Percentiles rank a stretch among this genome's conserved stretches.
phyloP scores from a whole-genome alignment of 1,140 invertebrate genomes.

The Nephotettix cincticeps region DNA sequence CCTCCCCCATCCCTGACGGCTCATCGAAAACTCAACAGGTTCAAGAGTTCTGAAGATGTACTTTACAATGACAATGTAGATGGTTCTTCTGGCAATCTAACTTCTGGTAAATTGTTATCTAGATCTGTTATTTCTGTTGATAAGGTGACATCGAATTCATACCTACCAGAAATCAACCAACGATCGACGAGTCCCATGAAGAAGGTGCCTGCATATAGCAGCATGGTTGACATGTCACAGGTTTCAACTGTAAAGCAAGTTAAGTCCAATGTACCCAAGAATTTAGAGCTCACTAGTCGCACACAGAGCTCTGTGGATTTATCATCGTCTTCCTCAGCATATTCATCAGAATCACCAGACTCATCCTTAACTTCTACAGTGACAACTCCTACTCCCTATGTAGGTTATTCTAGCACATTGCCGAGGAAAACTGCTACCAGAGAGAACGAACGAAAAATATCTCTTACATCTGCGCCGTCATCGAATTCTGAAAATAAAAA shows the following conservation, averaged over 20 bases:
- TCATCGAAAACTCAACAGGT: slow-evolving; percentile 33
- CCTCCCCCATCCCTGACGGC: neutral
- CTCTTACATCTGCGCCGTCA: neutral
- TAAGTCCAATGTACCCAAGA: slow-evolving; percentile 17
- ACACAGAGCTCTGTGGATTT: slow-evolving; percentile 49
- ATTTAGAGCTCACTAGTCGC: slow-evolving; percentile 41
- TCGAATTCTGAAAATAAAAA: neutral
- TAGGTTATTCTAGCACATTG: slow-evolving; percentile 35
- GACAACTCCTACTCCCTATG: slow-evolving; percentile 35
- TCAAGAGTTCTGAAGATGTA: slow-evolving; percentile 57
- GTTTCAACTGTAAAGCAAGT: neutral
- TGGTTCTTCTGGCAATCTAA: slow-evolving; percentile 14
- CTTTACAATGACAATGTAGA: slow-evolving; percentile 36
- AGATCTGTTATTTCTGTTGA: slow-evolving; percentile 31
- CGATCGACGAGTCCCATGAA: slow-evolving; percentile 25
- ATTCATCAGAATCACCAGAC: slow-evolving; percentile 39
- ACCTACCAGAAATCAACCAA: slow-evolving; percentile 11
- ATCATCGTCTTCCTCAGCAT: slow-evolving; percentile 36
- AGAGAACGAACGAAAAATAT: slow-evolving; percentile 19
- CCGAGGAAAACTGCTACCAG: slow-evolving; percentile 34
- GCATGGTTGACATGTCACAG: slow-evolving; percentile 37
- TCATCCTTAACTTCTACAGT: slow-evolving; percentile 46
- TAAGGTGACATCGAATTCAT: slow-evolving; percentile 11
- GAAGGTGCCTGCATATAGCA: slow-evolving; percentile 34
- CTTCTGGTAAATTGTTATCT: slow-evolving; percentile 24